Evolutionary conservation across 2,797 vertebrate species (phyloP).

Genomic region (Xyrichtys novacula): DNA sequence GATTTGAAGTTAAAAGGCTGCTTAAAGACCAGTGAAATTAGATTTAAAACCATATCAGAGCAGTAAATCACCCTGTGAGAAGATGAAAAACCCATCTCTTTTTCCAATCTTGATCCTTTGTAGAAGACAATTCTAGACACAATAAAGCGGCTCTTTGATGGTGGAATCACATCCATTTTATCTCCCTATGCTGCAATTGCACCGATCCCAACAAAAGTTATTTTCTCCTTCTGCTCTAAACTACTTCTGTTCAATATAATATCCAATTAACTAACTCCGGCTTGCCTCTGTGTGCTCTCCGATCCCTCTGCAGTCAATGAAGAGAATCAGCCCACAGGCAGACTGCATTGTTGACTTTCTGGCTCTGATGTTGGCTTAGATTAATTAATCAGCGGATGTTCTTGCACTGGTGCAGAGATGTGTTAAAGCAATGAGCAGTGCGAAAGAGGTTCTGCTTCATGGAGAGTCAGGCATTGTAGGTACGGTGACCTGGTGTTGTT

Average conservation of each 20-base stretch:
- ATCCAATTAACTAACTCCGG: slow-evolving; percentile 70
- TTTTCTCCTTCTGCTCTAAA: slow-evolving; percentile 65
- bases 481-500: slow-evolving; percentile 45
- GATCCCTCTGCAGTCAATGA: slow-evolving; percentile 54
- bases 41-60: slow-evolving; percentile 63
- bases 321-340: slow-evolving; percentile 47
- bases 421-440: slow-evolving; percentile 22
- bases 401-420: slow-evolving; percentile 28
- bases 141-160: slow-evolving; percentile 69
- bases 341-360: slow-evolving; percentile 45
- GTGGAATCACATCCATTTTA: slow-evolving; percentile 70
- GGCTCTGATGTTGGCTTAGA: slow-evolving; percentile 54
- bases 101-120: slow-evolving; percentile 66
- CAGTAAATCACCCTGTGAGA: slow-evolving; percentile 62
- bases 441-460: slow-evolving; percentile 26
- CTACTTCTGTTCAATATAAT: slow-evolving; percentile 73
- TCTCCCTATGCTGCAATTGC: slow-evolving; percentile 53
- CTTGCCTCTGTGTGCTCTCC: slow-evolving; percentile 41
- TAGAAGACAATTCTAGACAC: slow-evolving; percentile 56
- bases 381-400: slow-evolving; percentile 68
- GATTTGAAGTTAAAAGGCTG: slow-evolving; percentile 52
- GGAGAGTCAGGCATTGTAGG: slow-evolving; percentile 21
- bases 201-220: slow-evolving; percentile 61
- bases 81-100: slow-evolving; percentile 65
- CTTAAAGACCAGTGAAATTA: slow-evolving; percentile 55